A percentile compares a stretch with the other conserved stretches of the same genome.
Conservation (phyloP, 1,140 invertebrate genomes). For the Tenebrio molitor region DNA sequence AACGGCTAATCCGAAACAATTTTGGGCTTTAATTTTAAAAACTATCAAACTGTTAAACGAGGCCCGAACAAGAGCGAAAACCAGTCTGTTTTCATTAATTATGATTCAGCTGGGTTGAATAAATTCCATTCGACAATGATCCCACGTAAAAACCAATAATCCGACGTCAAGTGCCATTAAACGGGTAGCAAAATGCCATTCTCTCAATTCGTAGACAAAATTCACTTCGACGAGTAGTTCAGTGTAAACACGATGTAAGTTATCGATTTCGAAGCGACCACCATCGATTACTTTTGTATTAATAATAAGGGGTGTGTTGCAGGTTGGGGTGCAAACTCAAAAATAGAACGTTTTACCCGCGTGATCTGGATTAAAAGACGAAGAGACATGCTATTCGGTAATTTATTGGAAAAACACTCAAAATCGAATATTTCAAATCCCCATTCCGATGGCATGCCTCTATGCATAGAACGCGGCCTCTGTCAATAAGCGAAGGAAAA, state of each 20-base stretch:
- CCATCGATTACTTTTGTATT: slow-evolving; percentile 34
- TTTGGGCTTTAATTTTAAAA: no score
- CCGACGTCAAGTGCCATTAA: slow-evolving; percentile 16
- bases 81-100: slow-evolving; percentile 1
- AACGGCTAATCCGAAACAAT: no score
- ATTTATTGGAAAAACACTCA: not conserved
- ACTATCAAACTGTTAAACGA: slow-evolving; percentile 1
- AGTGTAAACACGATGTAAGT: slow-evolving; percentile 6
- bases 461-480: not conserved
- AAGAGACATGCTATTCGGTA: not conserved
- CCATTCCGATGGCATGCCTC: not conserved
- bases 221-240: not conserved
- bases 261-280: slow-evolving; percentile 22
- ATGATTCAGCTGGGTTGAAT: slow-evolving; percentile 9
- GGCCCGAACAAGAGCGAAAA: not conserved
- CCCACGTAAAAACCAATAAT: slow-evolving; percentile 28
- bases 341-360: slow-evolving; percentile 3
- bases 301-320: slow-evolving; percentile 38
- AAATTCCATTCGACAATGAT: slow-evolving; percentile 16
- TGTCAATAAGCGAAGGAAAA: not conserved
- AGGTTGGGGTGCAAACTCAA: slow-evolving; percentile 18
- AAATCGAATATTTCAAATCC: not conserved
- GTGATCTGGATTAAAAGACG: slow-evolving; percentile 4
- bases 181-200: not conserved
- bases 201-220: not conserved